phyloP scores from a whole-genome alignment of 2,113 vertebrate species.

The Ceyx cyanopectus region DNA sequence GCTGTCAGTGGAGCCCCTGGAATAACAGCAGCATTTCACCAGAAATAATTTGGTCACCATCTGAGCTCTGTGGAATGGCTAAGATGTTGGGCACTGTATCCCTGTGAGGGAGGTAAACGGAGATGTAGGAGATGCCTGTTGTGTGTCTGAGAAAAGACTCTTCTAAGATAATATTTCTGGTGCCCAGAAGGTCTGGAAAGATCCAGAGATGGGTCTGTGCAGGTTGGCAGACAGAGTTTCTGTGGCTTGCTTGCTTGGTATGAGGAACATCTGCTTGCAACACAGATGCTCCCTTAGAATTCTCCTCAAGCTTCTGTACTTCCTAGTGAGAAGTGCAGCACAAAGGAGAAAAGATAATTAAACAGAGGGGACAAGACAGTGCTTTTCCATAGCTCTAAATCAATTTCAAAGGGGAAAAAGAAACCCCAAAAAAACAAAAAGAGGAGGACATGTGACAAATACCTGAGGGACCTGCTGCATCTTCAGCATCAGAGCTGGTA shows the following conservation, averaged over 20 bases:
- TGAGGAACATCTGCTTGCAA: not conserved
- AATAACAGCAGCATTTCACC: not conserved
- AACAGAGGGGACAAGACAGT: not conserved
- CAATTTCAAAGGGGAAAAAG: not conserved
- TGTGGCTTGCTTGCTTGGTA: not conserved
- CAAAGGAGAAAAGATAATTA: not conserved
- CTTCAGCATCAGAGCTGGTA: not conserved
- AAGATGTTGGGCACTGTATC: not conserved
- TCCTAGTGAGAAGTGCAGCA: not conserved
- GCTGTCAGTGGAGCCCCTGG: not conserved
- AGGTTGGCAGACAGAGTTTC: not conserved
- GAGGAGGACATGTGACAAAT: accelerated
- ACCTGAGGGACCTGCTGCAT: not conserved
- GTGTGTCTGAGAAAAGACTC: not conserved
- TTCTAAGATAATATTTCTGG: not conserved
- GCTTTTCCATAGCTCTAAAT: not conserved
- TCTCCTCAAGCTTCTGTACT: not conserved
- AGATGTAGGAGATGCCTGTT: not conserved
- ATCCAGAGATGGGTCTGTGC: not conserved
- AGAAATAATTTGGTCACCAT: accelerated
- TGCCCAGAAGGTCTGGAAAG: not conserved
- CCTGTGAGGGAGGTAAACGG: not conserved
- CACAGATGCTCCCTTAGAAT: not conserved
- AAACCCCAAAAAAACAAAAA: too few species aligned
- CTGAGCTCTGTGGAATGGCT: not conserved